Evolutionary conservation across 2,113 vertebrate species (phyloP).

Genomic region (Tenebrosternarchus preto): DNA sequence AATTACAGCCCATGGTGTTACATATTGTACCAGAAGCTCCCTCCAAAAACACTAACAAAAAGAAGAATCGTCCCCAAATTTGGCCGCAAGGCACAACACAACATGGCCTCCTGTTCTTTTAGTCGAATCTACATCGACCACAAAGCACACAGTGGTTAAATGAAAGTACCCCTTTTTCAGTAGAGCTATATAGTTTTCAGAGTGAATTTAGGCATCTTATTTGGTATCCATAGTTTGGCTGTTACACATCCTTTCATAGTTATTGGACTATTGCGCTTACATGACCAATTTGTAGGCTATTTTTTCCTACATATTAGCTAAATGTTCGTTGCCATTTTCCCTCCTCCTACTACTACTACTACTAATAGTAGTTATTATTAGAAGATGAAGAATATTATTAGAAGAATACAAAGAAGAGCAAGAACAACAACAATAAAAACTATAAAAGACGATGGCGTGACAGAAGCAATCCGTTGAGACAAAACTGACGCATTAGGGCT

Average conservation of each 20-base stretch:
- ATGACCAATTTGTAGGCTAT: neutral
- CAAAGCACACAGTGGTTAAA: constrained; percentile 49
- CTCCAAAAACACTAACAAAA: constrained; percentile 79
- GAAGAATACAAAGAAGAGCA: constrained; percentile 6
- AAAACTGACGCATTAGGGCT: neutral
- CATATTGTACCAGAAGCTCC: constrained; percentile 99
- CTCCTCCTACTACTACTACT: neutral
- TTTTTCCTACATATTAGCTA: neutral
- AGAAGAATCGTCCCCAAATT: constrained; percentile 85
- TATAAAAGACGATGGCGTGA: neutral
- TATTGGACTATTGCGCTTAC: neutral
- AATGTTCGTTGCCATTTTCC: neutral
- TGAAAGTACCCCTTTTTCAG: constrained; percentile 10
- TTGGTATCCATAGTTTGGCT: constrained; percentile 4
- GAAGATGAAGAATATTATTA: neutral
- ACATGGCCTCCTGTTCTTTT: constrained; percentile 62
- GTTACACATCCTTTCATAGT: neutral
- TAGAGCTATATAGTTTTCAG: neutral
- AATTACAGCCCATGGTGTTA: constrained; percentile 99
- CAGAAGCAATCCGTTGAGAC: neutral
- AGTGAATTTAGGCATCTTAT: neutral
- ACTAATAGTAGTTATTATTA: constrained; percentile 17
- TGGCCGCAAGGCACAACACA: constrained; percentile 82
- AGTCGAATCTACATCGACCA: constrained; percentile 54
- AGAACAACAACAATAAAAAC: neutral